Base-by-base conservation (phyloP, 2,888 invertebrate genomes). In the Drosophila siamana region DNA sequence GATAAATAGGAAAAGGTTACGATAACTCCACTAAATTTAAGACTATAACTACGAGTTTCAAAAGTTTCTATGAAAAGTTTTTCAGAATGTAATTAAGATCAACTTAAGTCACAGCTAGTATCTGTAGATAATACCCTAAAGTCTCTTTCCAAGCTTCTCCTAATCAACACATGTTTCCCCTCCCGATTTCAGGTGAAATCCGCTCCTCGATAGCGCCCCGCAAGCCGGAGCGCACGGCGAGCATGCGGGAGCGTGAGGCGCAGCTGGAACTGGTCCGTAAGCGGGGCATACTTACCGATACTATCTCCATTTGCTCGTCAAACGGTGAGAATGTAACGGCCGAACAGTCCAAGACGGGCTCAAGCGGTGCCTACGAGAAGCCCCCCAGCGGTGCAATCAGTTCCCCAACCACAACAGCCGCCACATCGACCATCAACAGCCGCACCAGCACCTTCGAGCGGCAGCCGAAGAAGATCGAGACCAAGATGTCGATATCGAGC, bases 181-280 rank as follows among this genome's bases (percentile, higher is more conserved):
- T 26, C 4, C 0, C 24, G 8, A 11, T 8, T 22, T 0, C 91
- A 95, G 96, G 97, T 91, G 97, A 97, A 93, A 96, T 96, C 79
- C 94, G 97, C 91, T 96, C 96, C 90, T 94, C 95, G 63, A 94
- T 97, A 83, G 95, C 96, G 54, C 96, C 96, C 11, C 94, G 96
- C 61, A 97, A 97, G 92, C 97, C 97, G 13, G 96, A 97, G 91
- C 93, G 97, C 73, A 96, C 96, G 15, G 96, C 97, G 44, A 97
- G 97, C 90, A 96, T 97, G 95, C 93, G 97, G 80, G 97, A 96
- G 92, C 94, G 95, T 65, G 95, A 95, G 92, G 94, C 95, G 3
- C 94, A 94, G 79, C 91, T 95, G 80, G 95, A 95, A 90, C 93
- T 94, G 50, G 93, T 94, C 26, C 91, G 92, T 44, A 92, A 92